A percentile compares a stretch with the other conserved stretches of the same genome.
Conservation (phyloP, 92 coral and sea anemone species). For the Epizoanthus fatuus region DNA sequence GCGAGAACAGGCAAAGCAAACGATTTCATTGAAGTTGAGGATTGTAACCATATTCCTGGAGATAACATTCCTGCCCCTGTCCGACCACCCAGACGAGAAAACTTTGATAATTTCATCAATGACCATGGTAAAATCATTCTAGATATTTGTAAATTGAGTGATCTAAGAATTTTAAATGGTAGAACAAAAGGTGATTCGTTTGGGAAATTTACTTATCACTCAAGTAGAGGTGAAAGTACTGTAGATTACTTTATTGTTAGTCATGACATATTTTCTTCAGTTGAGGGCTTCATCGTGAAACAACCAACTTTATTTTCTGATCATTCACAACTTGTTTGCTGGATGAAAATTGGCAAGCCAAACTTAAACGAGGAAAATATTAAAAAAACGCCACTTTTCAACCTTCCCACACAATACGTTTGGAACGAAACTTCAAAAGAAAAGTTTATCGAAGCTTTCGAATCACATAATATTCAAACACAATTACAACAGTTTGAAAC, state of each 20-base stretch:
- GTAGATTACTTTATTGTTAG: constrained; percentile 45
- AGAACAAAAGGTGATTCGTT: constrained; percentile 49
- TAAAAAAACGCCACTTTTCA: neutral
- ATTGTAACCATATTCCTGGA: constrained; percentile 15
- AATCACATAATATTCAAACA: neutral
- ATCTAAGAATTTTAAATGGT: constrained; percentile 56
- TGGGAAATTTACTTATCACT: constrained; percentile 39
- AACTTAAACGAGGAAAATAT: neutral
- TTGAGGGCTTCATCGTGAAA: constrained; percentile 18
- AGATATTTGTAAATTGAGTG: constrained; percentile 50
- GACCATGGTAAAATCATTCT: constrained; percentile 30
- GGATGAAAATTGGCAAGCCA: constrained; percentile 11
- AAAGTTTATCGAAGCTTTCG: neutral
- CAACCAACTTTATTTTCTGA: constrained; percentile 51
- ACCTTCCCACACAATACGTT: constrained; percentile 29
- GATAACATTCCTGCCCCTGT: neutral
- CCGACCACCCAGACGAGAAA: constrained; percentile 3
- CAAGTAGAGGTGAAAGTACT: constrained; percentile 30
- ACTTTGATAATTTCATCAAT: constrained; percentile 29
- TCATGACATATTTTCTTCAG: constrained; percentile 28
- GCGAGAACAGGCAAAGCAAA: constrained; percentile 14
- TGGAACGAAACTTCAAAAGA: constrained; percentile 35
- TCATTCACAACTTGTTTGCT: constrained; percentile 56
- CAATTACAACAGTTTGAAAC: too few species aligned
- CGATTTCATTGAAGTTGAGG: constrained; percentile 25